These are phyloP conservation scores for Cantharis lateralis DNA, from an alignment of 2,888 invertebrate genomes.

Conservation along the genomic window DNA sequence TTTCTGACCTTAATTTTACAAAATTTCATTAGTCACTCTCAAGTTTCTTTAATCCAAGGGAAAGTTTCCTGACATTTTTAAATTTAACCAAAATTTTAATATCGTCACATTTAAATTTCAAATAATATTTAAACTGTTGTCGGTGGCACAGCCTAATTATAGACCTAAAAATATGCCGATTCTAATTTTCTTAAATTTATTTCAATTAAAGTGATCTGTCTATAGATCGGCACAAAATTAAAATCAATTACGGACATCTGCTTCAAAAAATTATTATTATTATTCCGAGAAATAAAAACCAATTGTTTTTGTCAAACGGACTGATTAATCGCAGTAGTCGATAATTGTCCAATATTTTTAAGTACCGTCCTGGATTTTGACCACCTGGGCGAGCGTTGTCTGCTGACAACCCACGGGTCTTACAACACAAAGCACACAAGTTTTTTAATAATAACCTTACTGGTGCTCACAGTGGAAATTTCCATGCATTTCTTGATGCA, in stretches of 20 bases:
- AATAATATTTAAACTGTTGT: not conserved
- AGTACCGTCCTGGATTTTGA: not conserved
- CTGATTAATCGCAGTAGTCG: not conserved
- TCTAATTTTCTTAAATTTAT: not conserved
- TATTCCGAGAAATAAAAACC: not conserved
- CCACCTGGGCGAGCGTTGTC: not conserved
- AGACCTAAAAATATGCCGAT: not conserved
- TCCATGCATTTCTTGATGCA: constrained; percentile 18
- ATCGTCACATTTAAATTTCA: not conserved
- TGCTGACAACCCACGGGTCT: not conserved
- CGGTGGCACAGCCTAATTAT: not conserved
- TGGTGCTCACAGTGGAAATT: constrained; percentile 22
- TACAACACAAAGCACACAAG: not conserved
- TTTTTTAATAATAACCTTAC: not conserved
- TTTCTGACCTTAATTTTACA: not conserved
- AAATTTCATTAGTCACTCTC: not conserved
- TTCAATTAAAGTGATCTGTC: not conserved
- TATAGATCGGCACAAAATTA: not conserved
- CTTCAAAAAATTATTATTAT: not conserved
- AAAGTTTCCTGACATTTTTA: not conserved
- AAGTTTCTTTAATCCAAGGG: not conserved
- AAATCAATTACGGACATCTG: not conserved
- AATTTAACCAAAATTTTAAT: not conserved
- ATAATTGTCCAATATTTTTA: not conserved
- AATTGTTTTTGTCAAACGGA: not conserved